These are phyloP conservation scores for Campaea margaritaria DNA, from an alignment of 2,888 invertebrate species.

Conservation along the genomic window DNA sequence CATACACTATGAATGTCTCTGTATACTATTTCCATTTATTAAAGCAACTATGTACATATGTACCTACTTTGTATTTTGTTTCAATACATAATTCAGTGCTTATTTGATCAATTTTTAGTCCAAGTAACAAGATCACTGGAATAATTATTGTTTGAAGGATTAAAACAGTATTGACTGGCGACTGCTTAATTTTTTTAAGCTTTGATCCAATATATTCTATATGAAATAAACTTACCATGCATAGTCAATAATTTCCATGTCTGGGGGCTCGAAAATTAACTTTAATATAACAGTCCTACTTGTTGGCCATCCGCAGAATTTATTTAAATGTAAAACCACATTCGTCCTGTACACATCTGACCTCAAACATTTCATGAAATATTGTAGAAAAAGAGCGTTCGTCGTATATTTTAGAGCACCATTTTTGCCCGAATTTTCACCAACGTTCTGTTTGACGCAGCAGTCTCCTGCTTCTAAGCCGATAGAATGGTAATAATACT, in stretches of 20 bases:
- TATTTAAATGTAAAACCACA: constrained; percentile 61
- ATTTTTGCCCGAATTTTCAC: constrained; percentile 41
- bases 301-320: constrained; percentile 53
- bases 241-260: constrained; percentile 88
- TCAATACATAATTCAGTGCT: no score
- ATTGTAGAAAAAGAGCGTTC: constrained; percentile 66
- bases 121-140: no score
- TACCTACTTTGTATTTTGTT: no score
- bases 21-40: no score
- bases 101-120: no score
- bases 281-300: constrained; percentile 64
- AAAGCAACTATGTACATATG: no score
- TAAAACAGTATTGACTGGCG: no score
- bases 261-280: constrained; percentile 84
- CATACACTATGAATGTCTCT: no score
- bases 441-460: constrained; percentile 49
- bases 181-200: no score
- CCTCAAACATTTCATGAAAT: constrained; percentile 68
- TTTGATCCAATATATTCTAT: neutral
- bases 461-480: constrained; percentile 59
- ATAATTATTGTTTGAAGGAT: no score
- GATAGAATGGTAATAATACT: constrained; percentile 57
- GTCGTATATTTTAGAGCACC: constrained; percentile 54
- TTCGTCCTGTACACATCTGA: constrained; percentile 66
- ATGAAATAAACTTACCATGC: constrained; percentile 84